Evolutionary conservation across 2,113 vertebrate species (phyloP), one percentile per base, ranked within the genome.

Genomic region (Charina bottae): DNA sequence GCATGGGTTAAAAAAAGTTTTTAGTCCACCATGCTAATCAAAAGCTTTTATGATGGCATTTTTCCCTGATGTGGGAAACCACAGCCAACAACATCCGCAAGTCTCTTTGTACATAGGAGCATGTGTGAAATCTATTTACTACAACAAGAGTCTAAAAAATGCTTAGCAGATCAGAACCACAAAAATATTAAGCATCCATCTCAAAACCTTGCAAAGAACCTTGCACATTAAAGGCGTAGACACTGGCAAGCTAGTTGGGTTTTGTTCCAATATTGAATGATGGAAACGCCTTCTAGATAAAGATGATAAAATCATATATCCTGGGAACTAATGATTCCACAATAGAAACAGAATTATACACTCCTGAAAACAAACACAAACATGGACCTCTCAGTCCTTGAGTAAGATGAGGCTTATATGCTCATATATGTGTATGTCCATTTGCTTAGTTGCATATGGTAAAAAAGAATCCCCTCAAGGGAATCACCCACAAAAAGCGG

Each of bases 271-370:
- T 92, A 72, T 2, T 78, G 28, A 92, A 78, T 6, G 54, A 86
- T 90, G 84, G 84, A 28, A 62, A 90, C 59, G 53, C 72, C 87
- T 89, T 68, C 6, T 2, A 85, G 91, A 89, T 87, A 46, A 78
- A 83, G 55, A 17, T 42, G 84, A 91, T 91, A 91, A 90, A 93
- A 86, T 9, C 42, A 33, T 83, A 53, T 55, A 46, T 54, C 62
- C 28, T 90, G 64, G 85, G 89, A 90, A 83, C 55, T 33, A 83
- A 64, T 0, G 26, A 78, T 72, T 49, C 83, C 37, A 59, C 23
- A 78, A 49, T 26, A 58, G n/a, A 78, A 60, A 85, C 2, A 56
- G 28, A 26, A 33, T 5, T 21, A 33, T 23, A 54, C 33, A 19
- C 62, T 87, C 28, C 3, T 26, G 13, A n/a, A 84, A 85, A 64